A percentile compares a stretch with the other conserved stretches of the same genome.
phyloP scores from a whole-genome alignment of 2,888 invertebrate species.

The Slavum lentiscoides region DNA sequence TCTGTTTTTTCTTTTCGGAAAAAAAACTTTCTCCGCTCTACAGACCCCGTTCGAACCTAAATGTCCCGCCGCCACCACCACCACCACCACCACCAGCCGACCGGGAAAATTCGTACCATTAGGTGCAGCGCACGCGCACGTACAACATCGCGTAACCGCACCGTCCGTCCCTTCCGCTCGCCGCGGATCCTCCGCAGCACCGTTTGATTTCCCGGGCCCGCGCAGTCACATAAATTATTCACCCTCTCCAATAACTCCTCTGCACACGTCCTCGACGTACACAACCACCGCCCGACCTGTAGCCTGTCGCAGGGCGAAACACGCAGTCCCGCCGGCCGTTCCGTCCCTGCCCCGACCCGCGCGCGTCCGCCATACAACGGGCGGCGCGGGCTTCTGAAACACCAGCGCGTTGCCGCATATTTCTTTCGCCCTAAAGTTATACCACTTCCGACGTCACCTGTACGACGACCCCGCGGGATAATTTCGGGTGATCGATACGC shows the following conservation, averaged over 20 bases:
- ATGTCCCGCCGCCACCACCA: no score
- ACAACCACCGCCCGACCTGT: not conserved
- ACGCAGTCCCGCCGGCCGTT: no score
- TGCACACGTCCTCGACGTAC: not conserved
- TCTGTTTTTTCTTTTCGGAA: no score
- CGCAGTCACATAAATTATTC: conserved; percentile 41
- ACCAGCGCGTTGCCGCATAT: not conserved
- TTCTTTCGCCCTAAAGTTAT: conserved; percentile 13
- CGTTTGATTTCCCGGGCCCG: conserved; percentile 40
- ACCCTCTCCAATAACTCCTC: conserved; percentile 26
- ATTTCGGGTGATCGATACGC: conserved; percentile 21
- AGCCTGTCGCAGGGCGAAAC: not conserved
- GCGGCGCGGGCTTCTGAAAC: no score
- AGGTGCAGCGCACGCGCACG: not conserved
- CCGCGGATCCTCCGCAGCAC: not conserved
- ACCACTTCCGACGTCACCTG: conserved; percentile 30
- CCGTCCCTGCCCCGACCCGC: not conserved
- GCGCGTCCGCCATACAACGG: no score
- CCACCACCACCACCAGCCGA: not conserved
- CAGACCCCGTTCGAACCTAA: no score
- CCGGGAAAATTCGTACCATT: not conserved
- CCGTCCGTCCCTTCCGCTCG: not conserved
- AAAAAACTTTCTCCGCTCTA: no score
- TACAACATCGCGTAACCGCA: not conserved
- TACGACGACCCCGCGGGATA: conserved; percentile 1